Evolutionary conservation across 1,140 invertebrate genomes (phyloP), one percentile per base, ranked within the genome.

Genomic region (Sycophaga agraensis): DNA sequence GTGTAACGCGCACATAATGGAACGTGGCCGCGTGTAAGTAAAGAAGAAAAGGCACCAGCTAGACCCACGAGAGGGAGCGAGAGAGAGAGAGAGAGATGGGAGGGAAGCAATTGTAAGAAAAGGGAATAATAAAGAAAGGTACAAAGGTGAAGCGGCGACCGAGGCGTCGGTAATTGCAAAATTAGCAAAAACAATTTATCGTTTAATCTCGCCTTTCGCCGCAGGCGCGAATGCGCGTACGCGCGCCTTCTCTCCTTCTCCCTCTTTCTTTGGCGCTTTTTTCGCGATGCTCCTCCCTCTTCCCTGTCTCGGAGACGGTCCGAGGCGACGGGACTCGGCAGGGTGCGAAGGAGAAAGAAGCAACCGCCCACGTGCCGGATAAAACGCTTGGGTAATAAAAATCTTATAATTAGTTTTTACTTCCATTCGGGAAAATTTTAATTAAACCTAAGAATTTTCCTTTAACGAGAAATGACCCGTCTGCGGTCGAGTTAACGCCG

Each of bases 341-440:
- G n/a, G n/a, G n/a, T n/a, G n/a, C n/a, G n/a, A n/a, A n/a, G n/a
- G n/a, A n/a, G n/a, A n/a, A n/a, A n/a, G n/a, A n/a, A n/a, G n/a
- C n/a, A n/a, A n/a, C n/a, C n/a, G 45, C 24, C 40, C 9, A 26
- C 66, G 63, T n/a, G n/a, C 59, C 65, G 54, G 54, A 40, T 64
- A 66, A 73, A 72, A 71, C 69, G 69, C 39, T 5, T n/a, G 24
- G 17, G 69, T 68, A 74, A 74, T 76, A 76, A 76, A 75, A 76
- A 76, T 75, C 71, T 75, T 74, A 74, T 76, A 76, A 75, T 76
- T 76, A 73, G 73, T 75, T 76, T 73, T 75, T 74, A 75, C 71
- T 69, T 73, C 72, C 67, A 68, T 73, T 74, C 67, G 68, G 69
- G 70, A 68, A 70, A 75, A 73, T 76, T 76, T 76, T 76, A 76